phyloP scores from a whole-genome alignment of 2,888 invertebrate species.

The Trissolcus brochymenae region DNA sequence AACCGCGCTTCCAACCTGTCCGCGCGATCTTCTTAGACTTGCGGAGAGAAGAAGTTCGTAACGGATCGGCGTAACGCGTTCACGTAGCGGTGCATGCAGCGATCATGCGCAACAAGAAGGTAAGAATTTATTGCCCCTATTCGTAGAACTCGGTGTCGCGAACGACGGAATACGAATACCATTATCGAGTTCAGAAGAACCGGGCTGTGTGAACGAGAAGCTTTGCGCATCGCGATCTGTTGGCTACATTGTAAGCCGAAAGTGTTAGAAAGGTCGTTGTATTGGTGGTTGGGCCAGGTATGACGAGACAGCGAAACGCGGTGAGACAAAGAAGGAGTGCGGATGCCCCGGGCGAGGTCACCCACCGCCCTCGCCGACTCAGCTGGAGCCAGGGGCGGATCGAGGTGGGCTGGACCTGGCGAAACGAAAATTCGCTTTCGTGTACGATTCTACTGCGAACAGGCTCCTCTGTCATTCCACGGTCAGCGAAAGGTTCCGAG shows the following conservation, averaged over 20 bases:
- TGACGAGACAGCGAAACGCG: conserved; percentile 50
- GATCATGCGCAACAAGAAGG: conserved; percentile 56
- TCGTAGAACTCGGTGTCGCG: conserved; percentile 62
- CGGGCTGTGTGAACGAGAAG: not conserved
- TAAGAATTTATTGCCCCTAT: conserved; percentile 57
- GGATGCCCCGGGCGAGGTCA: conserved; percentile 76
- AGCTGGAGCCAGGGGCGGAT: conserved; percentile 37
- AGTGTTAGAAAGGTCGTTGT: conserved; percentile 59
- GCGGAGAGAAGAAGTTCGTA: conserved; percentile 59
- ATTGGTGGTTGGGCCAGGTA: conserved; percentile 54
- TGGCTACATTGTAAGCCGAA: conserved; percentile 26
- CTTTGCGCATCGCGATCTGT: not conserved
- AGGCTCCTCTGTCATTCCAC: not conserved
- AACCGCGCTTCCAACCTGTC: conserved; percentile 63
- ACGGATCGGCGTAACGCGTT: conserved; percentile 53
- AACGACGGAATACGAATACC: conserved; percentile 58
- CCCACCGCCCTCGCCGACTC: conserved; percentile 72
- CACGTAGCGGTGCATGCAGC: conserved; percentile 54
- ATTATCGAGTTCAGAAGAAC: conserved; percentile 24
- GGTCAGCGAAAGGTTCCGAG: not conserved
- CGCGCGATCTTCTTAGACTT: conserved; percentile 50
- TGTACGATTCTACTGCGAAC: not conserved
- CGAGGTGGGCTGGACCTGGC: not conserved
- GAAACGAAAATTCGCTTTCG: conserved; percentile 1
- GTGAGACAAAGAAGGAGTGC: conserved; percentile 61